Conservation (phyloP, 2,888 invertebrate genomes). For the Lasioglossum lativentre region DNA sequence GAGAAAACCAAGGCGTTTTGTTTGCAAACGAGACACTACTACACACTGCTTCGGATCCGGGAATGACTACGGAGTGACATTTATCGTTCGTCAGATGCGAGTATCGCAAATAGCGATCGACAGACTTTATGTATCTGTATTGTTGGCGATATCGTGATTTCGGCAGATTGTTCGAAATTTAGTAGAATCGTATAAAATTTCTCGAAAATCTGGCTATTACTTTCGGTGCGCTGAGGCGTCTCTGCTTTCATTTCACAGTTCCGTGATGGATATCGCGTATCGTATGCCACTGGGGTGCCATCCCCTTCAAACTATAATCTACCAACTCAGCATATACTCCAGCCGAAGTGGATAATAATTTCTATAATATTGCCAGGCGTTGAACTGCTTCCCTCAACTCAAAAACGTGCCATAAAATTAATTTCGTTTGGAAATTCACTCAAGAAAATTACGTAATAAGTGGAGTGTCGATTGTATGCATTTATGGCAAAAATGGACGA, state of each 20-base stretch:
- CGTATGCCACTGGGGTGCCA: neutral
- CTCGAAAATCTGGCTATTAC: constrained; percentile 12
- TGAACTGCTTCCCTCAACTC: neutral
- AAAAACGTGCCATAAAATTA: too few relatives aligned
- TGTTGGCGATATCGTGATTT: neutral
- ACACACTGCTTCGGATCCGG: constrained; percentile 4
- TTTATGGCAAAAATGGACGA: neutral
- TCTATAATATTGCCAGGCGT: neutral
- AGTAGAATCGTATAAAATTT: constrained; percentile 27
- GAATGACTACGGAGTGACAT: neutral
- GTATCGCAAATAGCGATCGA: neutral
- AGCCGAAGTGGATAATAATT: neutral
- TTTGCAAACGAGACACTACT: constrained; percentile 12
- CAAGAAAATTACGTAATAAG: neutral
- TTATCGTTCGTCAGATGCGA: constrained; percentile 15
- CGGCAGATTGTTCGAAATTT: constrained; percentile 12
- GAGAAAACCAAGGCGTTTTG: constrained; percentile 7
- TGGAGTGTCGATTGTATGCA: neutral
- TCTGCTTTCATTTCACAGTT: constrained; percentile 18
- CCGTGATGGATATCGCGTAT: constrained; percentile 6
- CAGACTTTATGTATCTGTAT: neutral
- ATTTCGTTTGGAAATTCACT: neutral
- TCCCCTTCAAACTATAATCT: neutral
- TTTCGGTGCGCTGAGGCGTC: neutral
- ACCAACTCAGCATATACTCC: neutral